Evolutionary conservation across 2,113 vertebrate genomes (phyloP).

Genomic region (Nestor notabilis): DNA sequence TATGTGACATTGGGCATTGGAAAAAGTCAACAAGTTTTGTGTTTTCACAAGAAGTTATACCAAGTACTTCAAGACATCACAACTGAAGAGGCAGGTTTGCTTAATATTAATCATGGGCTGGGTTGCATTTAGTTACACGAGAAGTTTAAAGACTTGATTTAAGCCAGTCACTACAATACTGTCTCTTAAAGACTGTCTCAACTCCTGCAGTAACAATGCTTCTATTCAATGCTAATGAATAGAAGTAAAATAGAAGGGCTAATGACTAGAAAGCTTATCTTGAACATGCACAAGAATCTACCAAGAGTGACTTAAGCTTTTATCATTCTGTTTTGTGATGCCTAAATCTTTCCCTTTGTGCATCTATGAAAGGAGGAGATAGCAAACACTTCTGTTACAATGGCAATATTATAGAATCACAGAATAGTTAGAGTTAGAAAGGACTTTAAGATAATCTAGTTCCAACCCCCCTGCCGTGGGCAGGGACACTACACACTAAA

Average conservation of each 20-base stretch:
- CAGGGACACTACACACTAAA: background rate
- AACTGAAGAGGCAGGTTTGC: background rate
- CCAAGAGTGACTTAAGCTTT: background rate
- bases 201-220: accelerated
- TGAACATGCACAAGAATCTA: background rate
- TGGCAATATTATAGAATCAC: background rate
- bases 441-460: background rate
- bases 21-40: background rate
- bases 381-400: background rate
- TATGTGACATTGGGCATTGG: background rate
- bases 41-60: background rate
- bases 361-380: background rate
- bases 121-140: background rate
- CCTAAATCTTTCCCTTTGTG: background rate
- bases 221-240: background rate
- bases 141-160: background rate
- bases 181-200: background rate
- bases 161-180: background rate
- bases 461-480: background rate
- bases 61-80: background rate
- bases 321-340: background rate
- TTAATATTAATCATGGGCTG: background rate
- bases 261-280: background rate
- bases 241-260: background rate
- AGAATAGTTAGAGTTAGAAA: background rate